Conservation (phyloP, 2,888 invertebrate species). For the Gandaritis pyraliata region DNA sequence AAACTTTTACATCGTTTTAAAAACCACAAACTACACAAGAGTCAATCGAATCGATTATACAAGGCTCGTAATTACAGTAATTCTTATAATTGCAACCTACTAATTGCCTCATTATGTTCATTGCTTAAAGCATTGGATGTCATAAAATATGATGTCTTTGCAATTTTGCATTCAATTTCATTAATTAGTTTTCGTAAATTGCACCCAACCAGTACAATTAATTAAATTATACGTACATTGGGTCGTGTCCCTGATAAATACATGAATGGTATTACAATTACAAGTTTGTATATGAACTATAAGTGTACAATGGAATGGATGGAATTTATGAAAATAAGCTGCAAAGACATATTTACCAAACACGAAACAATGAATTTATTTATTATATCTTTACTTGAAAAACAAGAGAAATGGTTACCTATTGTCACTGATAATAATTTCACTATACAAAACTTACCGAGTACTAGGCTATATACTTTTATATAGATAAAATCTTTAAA, state of each 20-base stretch:
- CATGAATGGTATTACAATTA: no score
- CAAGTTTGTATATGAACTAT: no score
- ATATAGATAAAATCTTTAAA: background rate
- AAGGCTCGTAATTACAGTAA: slow-evolving; percentile 57
- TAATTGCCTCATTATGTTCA: slow-evolving; percentile 66
- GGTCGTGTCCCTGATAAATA: no score
- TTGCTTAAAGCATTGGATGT: slow-evolving; percentile 55
- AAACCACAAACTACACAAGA: slow-evolving; percentile 1
- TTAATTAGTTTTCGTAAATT: background rate
- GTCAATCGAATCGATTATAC: slow-evolving; percentile 30
- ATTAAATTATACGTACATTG: background rate
- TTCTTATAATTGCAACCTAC: slow-evolving; percentile 65
- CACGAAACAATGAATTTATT: no score
- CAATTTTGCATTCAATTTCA: background rate
- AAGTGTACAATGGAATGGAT: no score
- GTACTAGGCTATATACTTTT: background rate
- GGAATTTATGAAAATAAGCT: no score
- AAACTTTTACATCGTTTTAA: no score
- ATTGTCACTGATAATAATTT: background rate
- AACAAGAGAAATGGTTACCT: background rate
- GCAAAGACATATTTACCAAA: no score
- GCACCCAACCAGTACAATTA: background rate
- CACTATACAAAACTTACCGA: background rate
- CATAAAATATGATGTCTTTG: slow-evolving; percentile 34
- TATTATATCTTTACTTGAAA: no score